phyloP scores from a whole-genome alignment of 2,888 invertebrate genomes.

The Hymenopus coronatus region DNA sequence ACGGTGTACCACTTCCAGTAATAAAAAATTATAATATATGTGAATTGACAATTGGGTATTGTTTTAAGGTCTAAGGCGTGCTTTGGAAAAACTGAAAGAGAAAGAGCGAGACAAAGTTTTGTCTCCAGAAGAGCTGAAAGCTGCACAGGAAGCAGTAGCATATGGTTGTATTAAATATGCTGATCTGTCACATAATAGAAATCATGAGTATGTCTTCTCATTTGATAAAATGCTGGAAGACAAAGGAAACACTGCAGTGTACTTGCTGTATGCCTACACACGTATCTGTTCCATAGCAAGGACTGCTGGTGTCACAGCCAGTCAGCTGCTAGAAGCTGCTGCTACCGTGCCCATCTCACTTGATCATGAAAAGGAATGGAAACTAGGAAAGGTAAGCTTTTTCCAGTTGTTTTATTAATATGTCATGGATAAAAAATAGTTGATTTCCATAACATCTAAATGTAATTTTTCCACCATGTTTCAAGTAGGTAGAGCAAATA shows the following conservation, averaged over 20 bases:
- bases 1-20: not conserved
- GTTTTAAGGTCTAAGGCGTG: constrained; percentile 62
- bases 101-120: constrained; percentile 84
- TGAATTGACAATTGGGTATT: not conserved
- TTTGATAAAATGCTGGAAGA: constrained; percentile 99
- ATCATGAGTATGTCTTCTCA: constrained; percentile 94
- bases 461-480: too few relatives aligned
- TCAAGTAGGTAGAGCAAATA: too few relatives aligned
- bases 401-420: too few relatives aligned
- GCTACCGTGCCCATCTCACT: constrained; percentile 62
- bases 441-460: too few relatives aligned
- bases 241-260: constrained; percentile 97
- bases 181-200: constrained; percentile 90
- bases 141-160: constrained; percentile 87
- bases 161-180: constrained; percentile 99
- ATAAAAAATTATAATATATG: not conserved
- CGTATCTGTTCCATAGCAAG: constrained; percentile 89
- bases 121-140: constrained; percentile 72
- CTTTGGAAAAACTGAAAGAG: constrained; percentile 79
- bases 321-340: constrained; percentile 61
- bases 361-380: constrained; percentile 91
- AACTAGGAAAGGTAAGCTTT: constrained; percentile 71
- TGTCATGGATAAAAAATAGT: too few relatives aligned
- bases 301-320: constrained; percentile 65
- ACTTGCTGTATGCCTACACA: constrained; percentile 90